phyloP scores from a whole-genome alignment of 2,888 invertebrate species.

The Conus canariensis region DNA sequence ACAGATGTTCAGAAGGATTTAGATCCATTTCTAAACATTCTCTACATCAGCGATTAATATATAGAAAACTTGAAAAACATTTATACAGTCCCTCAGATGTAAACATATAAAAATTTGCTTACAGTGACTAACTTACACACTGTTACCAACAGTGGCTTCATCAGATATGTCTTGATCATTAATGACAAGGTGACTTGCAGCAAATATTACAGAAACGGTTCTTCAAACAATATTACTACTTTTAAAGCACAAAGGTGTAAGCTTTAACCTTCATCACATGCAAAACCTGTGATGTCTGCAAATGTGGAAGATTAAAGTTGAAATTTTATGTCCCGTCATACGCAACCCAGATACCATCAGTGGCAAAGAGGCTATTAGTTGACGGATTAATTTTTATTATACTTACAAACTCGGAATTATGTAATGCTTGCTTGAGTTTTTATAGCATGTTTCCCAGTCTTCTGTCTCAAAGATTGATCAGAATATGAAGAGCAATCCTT shows the following conservation, averaged over 20 bases:
- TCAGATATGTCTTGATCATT: too few relatives aligned
- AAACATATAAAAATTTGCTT: too few relatives aligned
- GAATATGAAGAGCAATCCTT: neutral
- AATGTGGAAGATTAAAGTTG: neutral
- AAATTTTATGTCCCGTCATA: neutral
- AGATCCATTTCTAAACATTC: too few relatives aligned
- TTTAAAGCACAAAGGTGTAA: neutral
- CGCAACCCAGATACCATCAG: slow-evolving; percentile 1
- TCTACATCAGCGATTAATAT: too few relatives aligned
- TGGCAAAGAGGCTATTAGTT: slow-evolving; percentile 11
- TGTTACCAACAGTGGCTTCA: too few relatives aligned
- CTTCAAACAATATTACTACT: too few relatives aligned
- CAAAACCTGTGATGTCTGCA: neutral
- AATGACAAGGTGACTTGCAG: too few relatives aligned
- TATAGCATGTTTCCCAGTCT: neutral
- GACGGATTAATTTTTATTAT: neutral
- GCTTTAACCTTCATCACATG: neutral
- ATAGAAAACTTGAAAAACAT: too few relatives aligned
- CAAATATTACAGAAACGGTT: too few relatives aligned
- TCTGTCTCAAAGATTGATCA: neutral
- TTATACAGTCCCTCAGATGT: too few relatives aligned
- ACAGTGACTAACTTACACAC: too few relatives aligned
- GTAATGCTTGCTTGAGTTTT: neutral
- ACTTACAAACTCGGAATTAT: neutral
- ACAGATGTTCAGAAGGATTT: too few relatives aligned